Evolutionary conservation across 1,140 invertebrate genomes (phyloP).

Genomic region (Drosophila dunni): DNA sequence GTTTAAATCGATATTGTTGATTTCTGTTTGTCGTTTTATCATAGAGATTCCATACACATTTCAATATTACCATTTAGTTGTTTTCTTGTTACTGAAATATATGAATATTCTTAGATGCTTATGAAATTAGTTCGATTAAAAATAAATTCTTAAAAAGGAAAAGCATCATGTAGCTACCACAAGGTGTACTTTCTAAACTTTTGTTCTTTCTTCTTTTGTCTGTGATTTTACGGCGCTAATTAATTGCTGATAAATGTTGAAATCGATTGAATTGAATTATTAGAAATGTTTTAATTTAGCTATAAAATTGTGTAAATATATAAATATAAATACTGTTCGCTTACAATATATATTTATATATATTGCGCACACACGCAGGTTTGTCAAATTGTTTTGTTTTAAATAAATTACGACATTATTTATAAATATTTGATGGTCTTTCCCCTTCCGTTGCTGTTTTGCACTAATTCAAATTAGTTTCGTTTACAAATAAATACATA

Average conservation of each 20-base stretch:
- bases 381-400: conserved; percentile 60
- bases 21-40: conserved; percentile 50
- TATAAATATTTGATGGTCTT: conserved; percentile 34
- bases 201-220: conserved; percentile 22
- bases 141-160: conserved; percentile 65
- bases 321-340: conserved; percentile 82
- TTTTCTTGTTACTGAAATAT: conserved; percentile 25
- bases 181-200: conserved; percentile 49
- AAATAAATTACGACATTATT: conserved; percentile 66
- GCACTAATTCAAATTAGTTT: conserved; percentile 21
- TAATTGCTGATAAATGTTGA: conserved; percentile 45
- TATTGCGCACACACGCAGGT: conserved; percentile 52
- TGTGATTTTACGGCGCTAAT: conserved; percentile 34
- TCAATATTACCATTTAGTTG: conserved; percentile 28
- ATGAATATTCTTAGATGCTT: conserved; percentile 25
- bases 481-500: conserved; percentile 30
- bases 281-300: conserved; percentile 76
- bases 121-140: conserved; percentile 47
- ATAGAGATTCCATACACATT: conserved; percentile 52
- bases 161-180: conserved; percentile 68
- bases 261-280: conserved; percentile 43
- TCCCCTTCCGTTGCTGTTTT: conserved; percentile 7
- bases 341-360: conserved; percentile 62
- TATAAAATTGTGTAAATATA: conserved; percentile 79
- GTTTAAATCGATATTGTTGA: conserved; percentile 52